phyloP scores from a whole-genome alignment of 2,888 invertebrate species.

The Mythimna ferrago region DNA sequence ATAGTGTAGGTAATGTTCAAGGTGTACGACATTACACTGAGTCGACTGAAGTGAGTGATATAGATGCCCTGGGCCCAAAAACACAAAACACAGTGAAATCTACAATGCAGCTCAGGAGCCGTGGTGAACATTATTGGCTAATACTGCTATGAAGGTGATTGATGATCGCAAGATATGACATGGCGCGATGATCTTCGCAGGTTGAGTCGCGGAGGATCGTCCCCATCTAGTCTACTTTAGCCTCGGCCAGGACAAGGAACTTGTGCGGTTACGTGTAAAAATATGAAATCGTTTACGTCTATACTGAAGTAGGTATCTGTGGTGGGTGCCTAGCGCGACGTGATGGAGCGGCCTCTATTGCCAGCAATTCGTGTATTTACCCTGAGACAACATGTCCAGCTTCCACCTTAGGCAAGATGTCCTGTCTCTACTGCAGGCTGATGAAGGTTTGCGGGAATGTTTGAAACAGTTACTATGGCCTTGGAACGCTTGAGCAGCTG shows the following conservation, averaged over 20 bases:
- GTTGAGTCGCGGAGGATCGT: not conserved
- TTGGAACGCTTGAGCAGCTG: no score
- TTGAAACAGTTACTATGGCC: no score
- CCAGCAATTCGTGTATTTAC: not conserved
- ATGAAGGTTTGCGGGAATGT: not conserved
- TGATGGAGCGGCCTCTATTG: not conserved
- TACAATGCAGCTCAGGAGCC: not conserved
- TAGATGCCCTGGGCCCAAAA: not conserved
- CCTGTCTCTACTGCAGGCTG: not conserved
- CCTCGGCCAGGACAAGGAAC: not conserved
- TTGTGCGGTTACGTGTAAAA: not conserved
- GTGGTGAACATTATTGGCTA: no score
- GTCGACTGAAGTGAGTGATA: no score
- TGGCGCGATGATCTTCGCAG: not conserved
- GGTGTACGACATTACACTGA: no score
- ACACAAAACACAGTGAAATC: not conserved
- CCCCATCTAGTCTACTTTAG: not conserved
- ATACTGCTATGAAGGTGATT: no score
- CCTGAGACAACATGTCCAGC: not conserved
- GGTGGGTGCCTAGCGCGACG: no score
- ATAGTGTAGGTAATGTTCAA: no score
- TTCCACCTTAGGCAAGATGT: not conserved
- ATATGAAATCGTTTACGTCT: no score
- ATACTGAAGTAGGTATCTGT: no score
- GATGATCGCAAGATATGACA: no score